A percentile compares a stretch with the other conserved stretches of the same genome.
Evolutionary conservation across 2,113 vertebrate genomes (phyloP).

Genomic region (Epinephelus lanceolatus): DNA sequence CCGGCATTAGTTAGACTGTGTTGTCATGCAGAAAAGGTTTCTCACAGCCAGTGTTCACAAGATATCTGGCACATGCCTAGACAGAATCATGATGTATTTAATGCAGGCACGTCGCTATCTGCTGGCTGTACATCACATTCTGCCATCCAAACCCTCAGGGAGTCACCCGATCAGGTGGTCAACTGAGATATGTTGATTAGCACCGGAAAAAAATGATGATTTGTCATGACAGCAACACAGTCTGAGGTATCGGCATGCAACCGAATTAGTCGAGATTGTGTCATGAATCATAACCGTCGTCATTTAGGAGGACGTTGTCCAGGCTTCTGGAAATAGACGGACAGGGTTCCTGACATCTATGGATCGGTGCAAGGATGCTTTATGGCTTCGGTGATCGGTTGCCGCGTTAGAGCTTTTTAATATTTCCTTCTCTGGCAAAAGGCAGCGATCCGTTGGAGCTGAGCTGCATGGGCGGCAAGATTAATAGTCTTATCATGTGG

Average conservation of each 20-base stretch:
- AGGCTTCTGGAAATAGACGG: constrained; percentile 55
- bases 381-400: constrained; percentile 66
- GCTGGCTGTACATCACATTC: constrained; percentile 40
- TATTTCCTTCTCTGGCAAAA: constrained; percentile 76
- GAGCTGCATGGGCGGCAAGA: constrained; percentile 75
- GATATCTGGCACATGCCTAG: constrained; percentile 27
- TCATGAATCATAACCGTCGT: constrained; percentile 74
- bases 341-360: constrained; percentile 72
- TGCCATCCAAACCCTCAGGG: constrained; percentile 35
- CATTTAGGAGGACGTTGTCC: constrained; percentile 66
- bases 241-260: constrained; percentile 47
- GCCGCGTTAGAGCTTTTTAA: constrained; percentile 72
- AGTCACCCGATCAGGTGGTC: constrained; percentile 57
- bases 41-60: constrained; percentile 29
- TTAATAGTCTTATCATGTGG: constrained; percentile 86
- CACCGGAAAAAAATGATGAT: constrained; percentile 53
- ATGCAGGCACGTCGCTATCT: constrained; percentile 18
- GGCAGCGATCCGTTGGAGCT: constrained; percentile 65
- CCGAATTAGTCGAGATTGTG: constrained; percentile 62
- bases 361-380: constrained; percentile 70
- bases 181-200: constrained; percentile 68
- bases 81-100: constrained; percentile 31
- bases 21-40: constrained; percentile 49
- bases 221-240: constrained; percentile 58
- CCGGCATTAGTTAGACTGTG: constrained; percentile 24